A percentile compares a stretch with the other conserved stretches of the same genome.
These are phyloP conservation scores for Paramormyrops hopkinsi DNA, from an alignment of 2,797 vertebrate species.

Conservation along the genomic window DNA sequence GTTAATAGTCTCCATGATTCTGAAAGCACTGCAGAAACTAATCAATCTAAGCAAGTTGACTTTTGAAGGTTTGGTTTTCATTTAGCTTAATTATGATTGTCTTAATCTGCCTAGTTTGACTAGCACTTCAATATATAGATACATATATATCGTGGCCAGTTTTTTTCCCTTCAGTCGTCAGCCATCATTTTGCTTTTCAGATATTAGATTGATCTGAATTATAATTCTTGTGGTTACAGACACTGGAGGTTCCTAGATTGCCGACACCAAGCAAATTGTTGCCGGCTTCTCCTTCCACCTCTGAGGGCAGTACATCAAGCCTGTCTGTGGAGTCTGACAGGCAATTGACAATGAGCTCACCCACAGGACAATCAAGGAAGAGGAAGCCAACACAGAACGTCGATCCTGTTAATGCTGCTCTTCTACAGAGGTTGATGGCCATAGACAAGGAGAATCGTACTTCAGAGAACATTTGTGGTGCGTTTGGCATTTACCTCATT, in stretches of 20 bases:
- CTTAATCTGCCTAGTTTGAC: neutral
- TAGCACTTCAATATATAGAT: neutral
- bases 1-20: neutral
- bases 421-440: neutral
- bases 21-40: neutral
- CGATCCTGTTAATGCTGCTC: neutral
- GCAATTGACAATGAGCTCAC: neutral
- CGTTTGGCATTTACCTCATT: neutral
- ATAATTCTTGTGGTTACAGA: neutral
- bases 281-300: neutral
- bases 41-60: neutral
- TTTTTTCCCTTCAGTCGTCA: neutral
- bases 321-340: neutral
- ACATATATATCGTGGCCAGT: neutral
- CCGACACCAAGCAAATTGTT: neutral
- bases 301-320: neutral
- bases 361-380: neutral
- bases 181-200: neutral
- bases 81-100: neutral
- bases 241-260: neutral
- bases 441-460: neutral
- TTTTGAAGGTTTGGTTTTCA: neutral
- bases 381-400: neutral
- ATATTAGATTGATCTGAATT: neutral
- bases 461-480: neutral